Percentiles rank a stretch among this genome's conserved stretches.
These are phyloP conservation scores for Tromatobia lineatoria DNA, from an alignment of 2,888 invertebrate genomes.

Conservation along the genomic window DNA sequence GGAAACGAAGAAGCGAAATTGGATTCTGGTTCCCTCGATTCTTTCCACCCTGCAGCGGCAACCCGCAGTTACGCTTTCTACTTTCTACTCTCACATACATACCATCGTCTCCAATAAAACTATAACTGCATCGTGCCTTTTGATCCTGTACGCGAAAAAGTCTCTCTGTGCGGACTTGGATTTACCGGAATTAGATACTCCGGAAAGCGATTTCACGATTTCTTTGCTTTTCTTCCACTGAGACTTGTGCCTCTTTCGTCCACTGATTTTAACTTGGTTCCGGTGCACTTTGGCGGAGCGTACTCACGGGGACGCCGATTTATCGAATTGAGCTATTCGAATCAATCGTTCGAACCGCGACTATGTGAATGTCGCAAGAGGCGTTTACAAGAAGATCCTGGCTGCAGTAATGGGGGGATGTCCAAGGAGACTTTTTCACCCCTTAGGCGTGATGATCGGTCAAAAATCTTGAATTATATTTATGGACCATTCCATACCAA, in stretches of 20 bases:
- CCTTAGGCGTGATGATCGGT: too few species aligned
- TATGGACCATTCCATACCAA: too few species aligned
- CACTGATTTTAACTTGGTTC: conserved; percentile 34
- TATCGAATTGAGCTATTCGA: conserved; percentile 42
- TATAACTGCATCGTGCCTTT: conserved; percentile 53
- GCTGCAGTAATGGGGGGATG: too few species aligned
- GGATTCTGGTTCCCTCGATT: conserved; percentile 59
- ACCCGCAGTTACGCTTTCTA: conserved; percentile 30
- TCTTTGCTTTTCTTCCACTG: conserved; percentile 13
- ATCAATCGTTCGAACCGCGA: conserved; percentile 28
- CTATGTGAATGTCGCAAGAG: too few species aligned
- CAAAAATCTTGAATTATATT: too few species aligned
- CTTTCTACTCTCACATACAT: neutral
- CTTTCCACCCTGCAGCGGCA: conserved; percentile 23
- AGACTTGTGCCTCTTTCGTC: conserved; percentile 14
- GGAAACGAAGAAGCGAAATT: conserved; percentile 61
- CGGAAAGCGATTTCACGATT: conserved; percentile 68
- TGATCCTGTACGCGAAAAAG: conserved; percentile 42
- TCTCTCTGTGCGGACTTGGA: conserved; percentile 22
- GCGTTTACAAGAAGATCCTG: too few species aligned
- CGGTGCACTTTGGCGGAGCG: conserved; percentile 18
- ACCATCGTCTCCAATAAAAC: conserved; percentile 33
- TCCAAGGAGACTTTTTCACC: too few species aligned
- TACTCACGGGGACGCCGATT: conserved; percentile 23
- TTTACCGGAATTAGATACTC: conserved; percentile 71